phyloP scores from a whole-genome alignment of 2,113 vertebrate species.

The Pristiophorus japonicus region DNA sequence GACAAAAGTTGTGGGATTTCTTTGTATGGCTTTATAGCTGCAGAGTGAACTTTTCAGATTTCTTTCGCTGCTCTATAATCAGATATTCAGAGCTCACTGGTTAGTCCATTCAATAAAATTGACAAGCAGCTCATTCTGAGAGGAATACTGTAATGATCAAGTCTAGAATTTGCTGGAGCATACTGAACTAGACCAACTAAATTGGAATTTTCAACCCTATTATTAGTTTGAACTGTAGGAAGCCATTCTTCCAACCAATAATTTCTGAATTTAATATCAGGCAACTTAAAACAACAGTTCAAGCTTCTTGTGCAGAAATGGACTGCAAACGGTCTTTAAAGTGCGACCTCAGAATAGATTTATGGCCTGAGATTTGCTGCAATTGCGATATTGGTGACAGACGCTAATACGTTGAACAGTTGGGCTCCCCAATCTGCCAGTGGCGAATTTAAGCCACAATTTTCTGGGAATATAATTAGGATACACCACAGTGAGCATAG shows the following conservation, averaged over 20 bases:
- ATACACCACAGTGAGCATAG: not conserved
- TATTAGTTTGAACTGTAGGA: not conserved
- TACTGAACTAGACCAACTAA: constrained; percentile 1
- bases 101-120: not conserved
- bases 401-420: not conserved
- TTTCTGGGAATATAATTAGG: not conserved
- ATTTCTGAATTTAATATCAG: constrained; percentile 19
- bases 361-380: not conserved
- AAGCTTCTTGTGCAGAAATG: not conserved
- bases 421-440: not conserved
- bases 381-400: not conserved
- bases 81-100: not conserved
- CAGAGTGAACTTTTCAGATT: not conserved
- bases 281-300: not conserved
- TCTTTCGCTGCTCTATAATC: not conserved
- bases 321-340: not conserved
- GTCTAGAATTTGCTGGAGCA: not conserved
- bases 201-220: not conserved
- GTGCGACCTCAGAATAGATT: not conserved
- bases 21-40: not conserved
- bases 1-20: too few relatives aligned
- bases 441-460: not conserved
- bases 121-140: not conserved
- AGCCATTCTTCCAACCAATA: not conserved
- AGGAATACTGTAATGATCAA: not conserved